phyloP scores from a whole-genome alignment of 2,888 invertebrate genomes.

The Meiosimyza decipiens region DNA sequence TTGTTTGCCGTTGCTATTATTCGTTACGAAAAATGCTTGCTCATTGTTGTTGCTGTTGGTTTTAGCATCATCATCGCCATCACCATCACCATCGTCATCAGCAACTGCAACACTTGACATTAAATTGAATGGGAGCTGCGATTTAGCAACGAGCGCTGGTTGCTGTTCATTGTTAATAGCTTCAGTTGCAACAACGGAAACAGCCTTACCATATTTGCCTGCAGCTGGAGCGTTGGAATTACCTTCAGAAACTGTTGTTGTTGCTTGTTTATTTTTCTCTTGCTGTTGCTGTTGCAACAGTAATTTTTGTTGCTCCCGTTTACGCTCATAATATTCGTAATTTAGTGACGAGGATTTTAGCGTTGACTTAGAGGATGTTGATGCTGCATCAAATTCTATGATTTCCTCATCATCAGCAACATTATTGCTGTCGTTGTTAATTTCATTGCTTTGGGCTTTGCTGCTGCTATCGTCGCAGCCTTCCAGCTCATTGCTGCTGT shows the following conservation, averaged over 20 bases:
- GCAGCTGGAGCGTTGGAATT: background rate
- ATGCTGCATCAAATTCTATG: constrained; percentile 25
- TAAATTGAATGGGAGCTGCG: constrained; percentile 49
- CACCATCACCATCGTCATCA: background rate
- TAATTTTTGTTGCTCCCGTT: constrained; percentile 50
- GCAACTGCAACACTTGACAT: constrained; percentile 38
- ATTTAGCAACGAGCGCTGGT: constrained; percentile 24
- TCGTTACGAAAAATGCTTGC: no score
- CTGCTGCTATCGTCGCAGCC: constrained; percentile 19
- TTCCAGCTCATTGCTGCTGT: constrained; percentile 35
- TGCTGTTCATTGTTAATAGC: constrained; percentile 22
- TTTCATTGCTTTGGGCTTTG: constrained; percentile 1
- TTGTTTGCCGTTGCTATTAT: background rate
- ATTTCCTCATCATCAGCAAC: constrained; percentile 44
- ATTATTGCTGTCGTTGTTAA: constrained; percentile 18
- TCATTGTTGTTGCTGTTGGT: background rate
- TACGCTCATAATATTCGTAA: constrained; percentile 62
- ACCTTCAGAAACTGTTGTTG: constrained; percentile 6
- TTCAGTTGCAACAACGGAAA: background rate
- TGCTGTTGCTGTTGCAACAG: constrained; percentile 23
- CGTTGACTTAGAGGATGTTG: constrained; percentile 31
- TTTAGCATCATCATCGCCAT: constrained; percentile 1
- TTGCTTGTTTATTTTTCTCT: constrained; percentile 25
- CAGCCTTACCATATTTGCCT: constrained; percentile 6
- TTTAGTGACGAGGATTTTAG: constrained; percentile 44